phyloP scores from a whole-genome alignment of 2,113 vertebrate species.

The Poeciliopsis retropinna region DNA sequence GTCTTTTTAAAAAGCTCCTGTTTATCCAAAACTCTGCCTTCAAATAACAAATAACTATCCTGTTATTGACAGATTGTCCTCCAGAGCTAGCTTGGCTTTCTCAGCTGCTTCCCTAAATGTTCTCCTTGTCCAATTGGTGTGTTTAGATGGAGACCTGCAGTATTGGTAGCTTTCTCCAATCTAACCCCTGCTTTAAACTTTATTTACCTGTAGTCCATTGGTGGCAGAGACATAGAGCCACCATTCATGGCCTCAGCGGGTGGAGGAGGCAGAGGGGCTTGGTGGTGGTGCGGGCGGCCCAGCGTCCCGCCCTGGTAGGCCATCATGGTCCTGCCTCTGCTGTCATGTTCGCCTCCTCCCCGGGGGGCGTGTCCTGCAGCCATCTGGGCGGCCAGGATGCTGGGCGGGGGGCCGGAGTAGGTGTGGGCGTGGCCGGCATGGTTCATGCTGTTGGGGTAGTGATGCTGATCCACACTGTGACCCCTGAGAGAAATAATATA shows the following conservation, averaged over 20 bases:
- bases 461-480: constrained; percentile 87
- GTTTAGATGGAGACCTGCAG: too few species aligned
- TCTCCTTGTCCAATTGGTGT: not conserved
- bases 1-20: too few species aligned
- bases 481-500: constrained; percentile 77
- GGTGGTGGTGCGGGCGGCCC: constrained; percentile 88
- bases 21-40: too few species aligned
- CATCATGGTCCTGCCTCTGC: constrained; percentile 83
- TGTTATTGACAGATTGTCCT: not conserved
- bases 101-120: not conserved
- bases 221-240: constrained; percentile 80
- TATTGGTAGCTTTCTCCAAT: too few species aligned
- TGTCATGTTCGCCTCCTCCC: constrained; percentile 86
- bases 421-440: constrained; percentile 87
- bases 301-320: constrained; percentile 86
- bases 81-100: too few species aligned
- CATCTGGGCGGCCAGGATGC: constrained; percentile 81
- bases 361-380: constrained; percentile 73
- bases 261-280: constrained; percentile 91
- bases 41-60: not conserved
- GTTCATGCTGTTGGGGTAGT: constrained; percentile 92
- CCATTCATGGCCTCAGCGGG: constrained; percentile 85
- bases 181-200: too few species aligned
- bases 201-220: constrained; percentile 87
- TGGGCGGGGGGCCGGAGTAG: constrained; percentile 82